Conservation (phyloP, 1,140 invertebrate species). For the Coboldia fuscipes region DNA sequence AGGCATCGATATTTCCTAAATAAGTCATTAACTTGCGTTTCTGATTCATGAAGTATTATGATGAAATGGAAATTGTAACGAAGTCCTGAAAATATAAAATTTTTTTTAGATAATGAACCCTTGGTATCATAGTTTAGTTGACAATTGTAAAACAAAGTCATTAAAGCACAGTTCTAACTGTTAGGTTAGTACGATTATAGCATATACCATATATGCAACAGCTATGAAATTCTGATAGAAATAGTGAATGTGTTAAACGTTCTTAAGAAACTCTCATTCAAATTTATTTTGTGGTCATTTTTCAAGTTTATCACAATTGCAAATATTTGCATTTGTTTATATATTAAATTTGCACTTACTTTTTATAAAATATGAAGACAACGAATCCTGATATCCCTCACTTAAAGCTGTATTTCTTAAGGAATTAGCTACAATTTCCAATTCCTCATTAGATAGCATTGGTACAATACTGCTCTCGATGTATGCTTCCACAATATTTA, state of each 20-base stretch:
- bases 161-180: too few species aligned
- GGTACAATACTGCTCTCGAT: constrained; percentile 22
- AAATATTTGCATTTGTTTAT: too few species aligned
- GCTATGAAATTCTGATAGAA: background rate
- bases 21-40: too few species aligned
- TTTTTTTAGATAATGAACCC: constrained; percentile 14
- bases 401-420: constrained; percentile 16
- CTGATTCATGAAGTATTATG: too few species aligned
- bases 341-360: too few species aligned
- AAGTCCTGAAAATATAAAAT: too few species aligned
- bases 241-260: background rate
- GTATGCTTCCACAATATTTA: constrained; percentile 29
- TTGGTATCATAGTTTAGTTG: constrained; percentile 14
- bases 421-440: constrained; percentile 17
- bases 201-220: background rate
- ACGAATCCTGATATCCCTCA: constrained; percentile 17
- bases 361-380: constrained; percentile 21
- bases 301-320: too few species aligned
- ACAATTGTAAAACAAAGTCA: constrained; percentile 9
- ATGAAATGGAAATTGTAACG: too few species aligned
- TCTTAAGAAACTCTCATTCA: too few species aligned
- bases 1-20: too few species aligned
- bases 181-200: too few species aligned
- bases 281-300: too few species aligned
- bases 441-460: constrained; percentile 18